Percentiles rank a stretch among this genome's conserved stretches.
phyloP scores from a whole-genome alignment of 2,888 invertebrate species.

The Oscheius sp. region DNA sequence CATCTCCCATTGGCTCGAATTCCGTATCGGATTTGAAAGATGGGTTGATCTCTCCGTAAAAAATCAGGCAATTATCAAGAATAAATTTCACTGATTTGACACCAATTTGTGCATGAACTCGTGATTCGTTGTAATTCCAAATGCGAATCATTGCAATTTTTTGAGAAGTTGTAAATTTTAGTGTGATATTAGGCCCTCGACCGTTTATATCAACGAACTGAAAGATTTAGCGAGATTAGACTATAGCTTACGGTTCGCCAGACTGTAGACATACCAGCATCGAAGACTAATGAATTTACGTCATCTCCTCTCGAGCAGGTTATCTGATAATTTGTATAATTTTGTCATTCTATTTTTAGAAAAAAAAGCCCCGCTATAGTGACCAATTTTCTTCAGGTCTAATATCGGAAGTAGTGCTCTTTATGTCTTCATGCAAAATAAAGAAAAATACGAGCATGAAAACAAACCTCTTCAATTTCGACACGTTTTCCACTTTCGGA shows the following conservation, averaged over 20 bases:
- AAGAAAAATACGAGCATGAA: not conserved
- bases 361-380: too few species aligned
- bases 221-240: not conserved
- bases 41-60: conserved; percentile 83
- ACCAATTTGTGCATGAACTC: conserved; percentile 84
- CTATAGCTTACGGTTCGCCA: not conserved
- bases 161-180: not conserved
- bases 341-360: not conserved
- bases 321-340: too few species aligned
- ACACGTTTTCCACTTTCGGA: conserved; percentile 54
- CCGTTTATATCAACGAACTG: conserved; percentile 8
- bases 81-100: conserved; percentile 79
- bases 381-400: not conserved
- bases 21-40: conserved; percentile 79
- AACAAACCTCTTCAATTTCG: conserved; percentile 41
- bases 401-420: not conserved
- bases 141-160: conserved; percentile 64
- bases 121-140: conserved; percentile 86
- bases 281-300: conserved; percentile 7
- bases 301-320: conserved; percentile 11
- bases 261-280: conserved; percentile 9
- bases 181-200: conserved; percentile 2
- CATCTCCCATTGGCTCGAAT: conserved; percentile 76
- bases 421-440: not conserved
- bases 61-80: conserved; percentile 75